A percentile compares a stretch with the other conserved stretches of the same genome.
phyloP scores from a whole-genome alignment of 2,888 invertebrate species.

The Quadriops clusia region DNA sequence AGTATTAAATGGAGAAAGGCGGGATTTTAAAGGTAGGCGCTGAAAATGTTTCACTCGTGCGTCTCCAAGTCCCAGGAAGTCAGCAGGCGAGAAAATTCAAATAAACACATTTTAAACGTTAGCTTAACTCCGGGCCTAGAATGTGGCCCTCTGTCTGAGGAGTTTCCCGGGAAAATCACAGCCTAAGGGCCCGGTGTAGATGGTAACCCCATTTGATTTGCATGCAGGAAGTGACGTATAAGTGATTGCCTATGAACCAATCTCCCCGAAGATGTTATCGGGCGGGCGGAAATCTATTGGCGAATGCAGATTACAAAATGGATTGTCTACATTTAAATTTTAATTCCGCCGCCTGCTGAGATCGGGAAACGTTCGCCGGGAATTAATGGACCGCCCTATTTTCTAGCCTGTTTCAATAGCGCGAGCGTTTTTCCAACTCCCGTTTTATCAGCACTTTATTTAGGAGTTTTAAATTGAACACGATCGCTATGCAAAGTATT shows the following conservation, averaged over 20 bases:
- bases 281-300: conserved; percentile 36
- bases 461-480: too few species aligned
- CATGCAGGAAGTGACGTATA: conserved; percentile 38
- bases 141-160: conserved; percentile 11
- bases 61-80: conserved; percentile 14
- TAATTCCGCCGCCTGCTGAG: too few species aligned
- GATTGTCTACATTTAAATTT: conserved; percentile 36
- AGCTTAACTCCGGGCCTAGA: conserved; percentile 26
- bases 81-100: conserved; percentile 28
- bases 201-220: conserved; percentile 36
- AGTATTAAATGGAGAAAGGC: too few species aligned
- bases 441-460: too few species aligned
- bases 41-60: conserved; percentile 12
- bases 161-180: conserved; percentile 25
- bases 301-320: conserved; percentile 35
- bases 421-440: too few species aligned
- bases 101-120: conserved; percentile 35
- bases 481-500: too few species aligned
- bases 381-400: too few species aligned
- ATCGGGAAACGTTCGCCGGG: too few species aligned
- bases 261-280: conserved; percentile 31
- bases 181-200: conserved; percentile 29
- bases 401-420: too few species aligned
- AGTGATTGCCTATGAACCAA: conserved; percentile 33
- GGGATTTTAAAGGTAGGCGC: too few species aligned